Evolutionary conservation across 2,797 vertebrate species (phyloP), one percentile per base, ranked within the genome.

Genomic region (Trichosurus vulpecula): DNA sequence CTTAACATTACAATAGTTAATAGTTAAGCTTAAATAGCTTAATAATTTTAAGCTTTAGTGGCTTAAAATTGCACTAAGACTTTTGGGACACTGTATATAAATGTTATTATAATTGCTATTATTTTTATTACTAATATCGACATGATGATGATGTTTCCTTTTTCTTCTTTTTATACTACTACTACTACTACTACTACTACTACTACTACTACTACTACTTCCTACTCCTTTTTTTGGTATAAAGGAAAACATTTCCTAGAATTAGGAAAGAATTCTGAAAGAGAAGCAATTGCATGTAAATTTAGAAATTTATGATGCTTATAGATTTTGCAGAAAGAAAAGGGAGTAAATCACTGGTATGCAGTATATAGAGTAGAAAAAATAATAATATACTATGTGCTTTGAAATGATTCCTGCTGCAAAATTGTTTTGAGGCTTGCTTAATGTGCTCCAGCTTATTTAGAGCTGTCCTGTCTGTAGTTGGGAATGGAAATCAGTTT

Each of bases 351-450:
- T 25, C 47, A 29, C 0, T 0, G 31, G 14, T 53, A 22, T 90
- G 35, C 30, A 14, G 9, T 90, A 25, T 51, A 54, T 31, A 14
- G 55, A 54, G 55, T 54, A 92, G 51, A 52, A 14, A 30, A 31
- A 30, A 31, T 0, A 0, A 27, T 27, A 22, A 27, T 0, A 0
- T 0, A 10, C 16, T 3, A 8, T 87, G 41, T 27, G 41, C 74
- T 87, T 87, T 87, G 51, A 89, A 81, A 58, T 19, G 10, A 35
- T 90, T 52, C 4, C 35, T 54, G 41, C 0, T 87, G 2, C 0
- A 14, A 30, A 5, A 92, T 16, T 10, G 27, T 25, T 52, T 1
- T 4, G 8, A 87, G 93, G 4, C 52, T 55, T 31, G n/a, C 0
- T 16, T 12, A 74, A 29, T 3, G 30, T 1, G 12, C 47, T 52